phyloP scores from a whole-genome alignment of 2,888 invertebrate species.

The Syrista parreyssii region DNA sequence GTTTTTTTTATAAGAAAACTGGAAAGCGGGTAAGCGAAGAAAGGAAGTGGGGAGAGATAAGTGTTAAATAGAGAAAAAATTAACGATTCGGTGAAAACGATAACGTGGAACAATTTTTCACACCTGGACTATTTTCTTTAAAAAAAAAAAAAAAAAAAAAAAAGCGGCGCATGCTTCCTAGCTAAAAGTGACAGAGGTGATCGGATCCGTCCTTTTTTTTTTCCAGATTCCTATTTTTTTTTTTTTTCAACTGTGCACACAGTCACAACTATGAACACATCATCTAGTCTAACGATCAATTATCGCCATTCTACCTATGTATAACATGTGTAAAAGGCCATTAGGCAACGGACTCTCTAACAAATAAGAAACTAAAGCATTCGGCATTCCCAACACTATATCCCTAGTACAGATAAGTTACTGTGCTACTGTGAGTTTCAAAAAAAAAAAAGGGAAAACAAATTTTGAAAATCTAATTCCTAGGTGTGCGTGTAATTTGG shows the following conservation, averaged over 20 bases:
- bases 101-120: too few relatives aligned
- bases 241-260: slow-evolving; percentile 18
- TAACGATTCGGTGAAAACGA: too few relatives aligned
- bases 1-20: too few relatives aligned
- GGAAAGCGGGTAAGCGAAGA: too few relatives aligned
- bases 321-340: slow-evolving; percentile 27
- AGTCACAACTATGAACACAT: slow-evolving; percentile 26
- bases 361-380: slow-evolving; percentile 51
- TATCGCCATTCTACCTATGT: slow-evolving; percentile 24
- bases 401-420: too few relatives aligned
- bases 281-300: slow-evolving; percentile 35
- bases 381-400: slow-evolving; percentile 56
- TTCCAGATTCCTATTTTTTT: slow-evolving; percentile 7
- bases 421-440: slow-evolving; percentile 8
- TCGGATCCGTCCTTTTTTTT: slow-evolving; percentile 12
- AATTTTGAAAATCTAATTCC: slow-evolving; percentile 13
- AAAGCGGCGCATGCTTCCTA: slow-evolving; percentile 19
- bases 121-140: too few relatives aligned
- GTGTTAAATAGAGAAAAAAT: too few relatives aligned
- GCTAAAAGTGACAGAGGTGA: too few relatives aligned
- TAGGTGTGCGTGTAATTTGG: too few relatives aligned
- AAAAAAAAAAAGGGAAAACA: slow-evolving; percentile 7
- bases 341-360: slow-evolving; percentile 35
- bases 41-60: too few relatives aligned
- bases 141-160: too few relatives aligned